Conservation (phyloP, 92 coral and sea anemone genomes). For the Phenganax stokvisi region DNA sequence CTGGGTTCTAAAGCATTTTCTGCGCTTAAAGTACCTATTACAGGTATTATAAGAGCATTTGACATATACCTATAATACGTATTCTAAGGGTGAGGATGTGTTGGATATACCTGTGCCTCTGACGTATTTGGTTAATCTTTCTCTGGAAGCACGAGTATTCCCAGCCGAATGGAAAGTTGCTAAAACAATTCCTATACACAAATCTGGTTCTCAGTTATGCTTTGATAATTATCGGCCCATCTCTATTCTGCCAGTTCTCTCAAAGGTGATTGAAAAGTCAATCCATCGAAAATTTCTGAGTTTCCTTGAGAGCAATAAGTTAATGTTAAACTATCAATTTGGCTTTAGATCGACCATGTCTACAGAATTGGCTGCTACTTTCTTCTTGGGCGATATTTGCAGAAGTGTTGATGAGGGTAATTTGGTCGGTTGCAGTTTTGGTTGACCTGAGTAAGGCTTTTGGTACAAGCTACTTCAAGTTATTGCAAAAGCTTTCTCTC, state of each 20-base stretch:
- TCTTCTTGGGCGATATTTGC: neutral
- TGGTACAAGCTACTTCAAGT: slow-evolving; percentile 5
- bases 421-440: slow-evolving; percentile 13
- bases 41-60: no score
- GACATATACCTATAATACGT: no score
- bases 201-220: neutral
- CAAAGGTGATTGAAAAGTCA: neutral
- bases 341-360: slow-evolving; percentile 5
- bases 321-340: neutral
- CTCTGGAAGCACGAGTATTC: no score
- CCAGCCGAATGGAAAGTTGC: slow-evolving; percentile 21
- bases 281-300: neutral
- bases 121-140: no score
- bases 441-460: slow-evolving; percentile 14
- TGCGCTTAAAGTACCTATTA: no score
- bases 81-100: no score
- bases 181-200: slow-evolving; percentile 12
- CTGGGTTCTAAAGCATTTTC: no score
- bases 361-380: neutral
- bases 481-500: slow-evolving; percentile 5
- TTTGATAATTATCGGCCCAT: slow-evolving; percentile 12
- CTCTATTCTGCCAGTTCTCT: slow-evolving; percentile 15
- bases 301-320: neutral
- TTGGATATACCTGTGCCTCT: no score
- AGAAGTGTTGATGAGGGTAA: neutral